phyloP scores from a whole-genome alignment of 2,113 vertebrate genomes.

The Chloropsis cyanopogon region DNA sequence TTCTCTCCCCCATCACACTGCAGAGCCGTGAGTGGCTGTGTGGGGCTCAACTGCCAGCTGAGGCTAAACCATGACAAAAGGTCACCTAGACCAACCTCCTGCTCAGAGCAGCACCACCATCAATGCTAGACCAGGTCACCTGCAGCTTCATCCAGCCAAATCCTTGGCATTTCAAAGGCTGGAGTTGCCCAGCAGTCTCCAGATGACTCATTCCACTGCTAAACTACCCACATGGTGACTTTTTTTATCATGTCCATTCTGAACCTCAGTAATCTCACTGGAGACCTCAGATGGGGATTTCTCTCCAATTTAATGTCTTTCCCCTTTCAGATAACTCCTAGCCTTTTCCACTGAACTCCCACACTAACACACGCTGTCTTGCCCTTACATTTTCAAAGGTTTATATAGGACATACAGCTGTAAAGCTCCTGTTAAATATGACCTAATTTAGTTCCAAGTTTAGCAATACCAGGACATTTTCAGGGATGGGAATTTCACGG shows the following conservation, averaged over 20 bases:
- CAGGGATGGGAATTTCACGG: background rate
- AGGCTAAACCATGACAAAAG: background rate
- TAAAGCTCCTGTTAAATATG: background rate
- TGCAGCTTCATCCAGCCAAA: background rate
- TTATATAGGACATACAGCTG: constrained; percentile 3
- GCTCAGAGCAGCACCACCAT: background rate
- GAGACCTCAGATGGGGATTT: background rate
- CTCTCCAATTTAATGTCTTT: background rate
- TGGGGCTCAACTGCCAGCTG: background rate
- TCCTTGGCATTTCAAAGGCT: background rate
- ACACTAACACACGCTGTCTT: background rate
- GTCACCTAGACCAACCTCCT: background rate
- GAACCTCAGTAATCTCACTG: background rate
- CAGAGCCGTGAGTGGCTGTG: fast-evolving
- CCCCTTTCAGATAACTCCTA: background rate
- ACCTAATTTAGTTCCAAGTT: constrained; percentile 43
- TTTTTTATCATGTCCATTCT: background rate
- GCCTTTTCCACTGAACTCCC: background rate
- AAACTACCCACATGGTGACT: background rate
- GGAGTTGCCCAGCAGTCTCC: background rate
- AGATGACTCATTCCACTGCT: background rate
- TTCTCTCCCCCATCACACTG: background rate
- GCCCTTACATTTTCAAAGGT: background rate
- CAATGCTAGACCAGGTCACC: background rate
- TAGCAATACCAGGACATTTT: constrained; percentile 16